Conservation (phyloP, 2,113 vertebrate species). For the Chaenogobius annularis region DNA sequence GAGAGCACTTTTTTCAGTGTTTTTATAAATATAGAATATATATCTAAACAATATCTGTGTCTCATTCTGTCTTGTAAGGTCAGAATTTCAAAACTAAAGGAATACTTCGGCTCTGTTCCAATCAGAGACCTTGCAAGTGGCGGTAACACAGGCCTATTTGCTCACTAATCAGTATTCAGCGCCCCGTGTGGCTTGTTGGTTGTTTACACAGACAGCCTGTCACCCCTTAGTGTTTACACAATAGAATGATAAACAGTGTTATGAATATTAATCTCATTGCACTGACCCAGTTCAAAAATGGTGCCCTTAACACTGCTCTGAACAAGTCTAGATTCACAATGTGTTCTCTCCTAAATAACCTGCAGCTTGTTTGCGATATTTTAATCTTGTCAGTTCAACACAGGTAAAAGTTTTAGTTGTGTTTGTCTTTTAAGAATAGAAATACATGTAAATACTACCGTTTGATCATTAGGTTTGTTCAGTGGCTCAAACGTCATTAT, state of each 20-base stretch:
- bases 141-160: conserved; percentile 26
- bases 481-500: not conserved
- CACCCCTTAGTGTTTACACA: conserved; percentile 52
- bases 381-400: not conserved
- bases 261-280: conserved; percentile 52
- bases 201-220: conserved; percentile 67
- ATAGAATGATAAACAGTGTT: conserved; percentile 56
- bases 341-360: conserved; percentile 5
- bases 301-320: conserved; percentile 20
- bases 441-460: not conserved
- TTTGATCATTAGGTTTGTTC: not conserved
- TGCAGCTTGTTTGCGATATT: not conserved
- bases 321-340: conserved; percentile 12
- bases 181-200: conserved; percentile 37
- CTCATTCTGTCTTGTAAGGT: conserved; percentile 19
- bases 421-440: not conserved
- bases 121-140: conserved; percentile 52
- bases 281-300: conserved; percentile 44
- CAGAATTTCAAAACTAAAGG: conserved; percentile 27
- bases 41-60: not conserved
- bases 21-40: not conserved
- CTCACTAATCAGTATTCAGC: conserved; percentile 57
- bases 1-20: conserved; percentile 3
- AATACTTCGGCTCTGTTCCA: conserved; percentile 24
- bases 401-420: not conserved